A percentile compares a stretch with the other conserved stretches of the same genome.
These are phyloP conservation scores for Mugil cephalus DNA, from an alignment of 2,113 vertebrate genomes.

Conservation along the genomic window DNA sequence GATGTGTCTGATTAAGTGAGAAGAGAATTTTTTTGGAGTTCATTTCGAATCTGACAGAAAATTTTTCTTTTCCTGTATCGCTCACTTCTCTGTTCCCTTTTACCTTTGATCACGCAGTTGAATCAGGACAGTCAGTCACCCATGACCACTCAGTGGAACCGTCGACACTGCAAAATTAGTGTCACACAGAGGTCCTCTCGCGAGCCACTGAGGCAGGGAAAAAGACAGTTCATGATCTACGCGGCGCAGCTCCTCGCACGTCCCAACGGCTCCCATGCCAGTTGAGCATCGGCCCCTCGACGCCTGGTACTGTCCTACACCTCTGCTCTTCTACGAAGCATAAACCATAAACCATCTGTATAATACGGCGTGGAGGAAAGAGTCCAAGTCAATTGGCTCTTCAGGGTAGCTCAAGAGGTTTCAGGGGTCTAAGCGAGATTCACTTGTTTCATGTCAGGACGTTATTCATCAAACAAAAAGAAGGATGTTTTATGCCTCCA, in stretches of 20 bases:
- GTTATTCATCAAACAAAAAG: slow-evolving; percentile 48
- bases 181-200: slow-evolving; percentile 68
- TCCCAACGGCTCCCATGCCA: slow-evolving; percentile 68
- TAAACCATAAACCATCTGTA: slow-evolving; percentile 75
- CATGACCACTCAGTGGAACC: slow-evolving; percentile 66
- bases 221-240: slow-evolving; percentile 71
- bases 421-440: slow-evolving; percentile 66
- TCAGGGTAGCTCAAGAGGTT: slow-evolving; percentile 57
- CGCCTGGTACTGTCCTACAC: slow-evolving; percentile 58
- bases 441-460: slow-evolving; percentile 62
- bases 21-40: slow-evolving; percentile 5
- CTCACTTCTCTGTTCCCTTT: slow-evolving; percentile 31
- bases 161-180: slow-evolving; percentile 75
- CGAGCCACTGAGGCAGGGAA: slow-evolving; percentile 60
- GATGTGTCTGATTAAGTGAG: slow-evolving; percentile 18
- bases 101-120: slow-evolving; percentile 67
- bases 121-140: slow-evolving; percentile 71
- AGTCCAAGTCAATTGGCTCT: slow-evolving; percentile 72
- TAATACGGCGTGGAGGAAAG: slow-evolving; percentile 58
- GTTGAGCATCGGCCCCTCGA: slow-evolving; percentile 51
- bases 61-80: slow-evolving; percentile 18
- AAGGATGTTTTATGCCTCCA: slow-evolving; percentile 11
- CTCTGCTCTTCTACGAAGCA: slow-evolving; percentile 66
- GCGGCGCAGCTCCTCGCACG: slow-evolving; percentile 39
- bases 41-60: background rate